Conservation (phyloP, 2,888 invertebrate species). For the Hipparchia sbordonii region DNA sequence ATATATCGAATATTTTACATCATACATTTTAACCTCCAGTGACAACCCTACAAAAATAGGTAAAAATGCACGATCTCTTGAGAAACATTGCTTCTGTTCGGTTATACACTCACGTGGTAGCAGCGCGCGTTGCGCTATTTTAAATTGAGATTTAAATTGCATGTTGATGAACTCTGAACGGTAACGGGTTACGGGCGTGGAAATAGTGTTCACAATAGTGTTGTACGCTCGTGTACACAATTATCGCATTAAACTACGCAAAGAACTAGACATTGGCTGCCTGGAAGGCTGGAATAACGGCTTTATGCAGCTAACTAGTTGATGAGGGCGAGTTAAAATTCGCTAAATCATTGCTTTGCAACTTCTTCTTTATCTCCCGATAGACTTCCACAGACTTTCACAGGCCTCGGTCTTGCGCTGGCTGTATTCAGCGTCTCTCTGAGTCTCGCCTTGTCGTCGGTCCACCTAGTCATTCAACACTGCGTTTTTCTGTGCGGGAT, state of each 20-base stretch:
- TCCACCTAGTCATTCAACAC: too few species aligned
- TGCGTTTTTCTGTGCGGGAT: too few species aligned
- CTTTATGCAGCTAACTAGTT: not conserved
- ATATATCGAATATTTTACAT: not conserved
- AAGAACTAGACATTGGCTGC: not conserved
- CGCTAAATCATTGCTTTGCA: too few species aligned
- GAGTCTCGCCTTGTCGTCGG: too few species aligned
- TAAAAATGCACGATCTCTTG: too few species aligned
- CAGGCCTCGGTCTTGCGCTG: too few species aligned
- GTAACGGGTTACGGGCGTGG: constrained; percentile 21
- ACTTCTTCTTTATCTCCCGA: too few species aligned
- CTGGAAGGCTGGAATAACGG: not conserved
- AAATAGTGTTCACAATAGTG: constrained; percentile 29
- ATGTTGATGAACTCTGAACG: constrained; percentile 35
- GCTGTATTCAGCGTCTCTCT: too few species aligned
- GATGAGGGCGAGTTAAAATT: not conserved
- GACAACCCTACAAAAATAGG: too few species aligned
- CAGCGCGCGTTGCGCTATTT: not conserved
- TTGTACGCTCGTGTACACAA: constrained; percentile 28
- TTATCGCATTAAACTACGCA: constrained; percentile 6
- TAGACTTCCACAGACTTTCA: too few species aligned
- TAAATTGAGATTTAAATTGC: constrained; percentile 24
- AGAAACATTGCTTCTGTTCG: not conserved
- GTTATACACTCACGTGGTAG: not conserved
- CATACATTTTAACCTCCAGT: too few species aligned